These are phyloP conservation scores for Megaceryle torquata DNA, from an alignment of 2,113 vertebrate species.

Conservation along the genomic window DNA sequence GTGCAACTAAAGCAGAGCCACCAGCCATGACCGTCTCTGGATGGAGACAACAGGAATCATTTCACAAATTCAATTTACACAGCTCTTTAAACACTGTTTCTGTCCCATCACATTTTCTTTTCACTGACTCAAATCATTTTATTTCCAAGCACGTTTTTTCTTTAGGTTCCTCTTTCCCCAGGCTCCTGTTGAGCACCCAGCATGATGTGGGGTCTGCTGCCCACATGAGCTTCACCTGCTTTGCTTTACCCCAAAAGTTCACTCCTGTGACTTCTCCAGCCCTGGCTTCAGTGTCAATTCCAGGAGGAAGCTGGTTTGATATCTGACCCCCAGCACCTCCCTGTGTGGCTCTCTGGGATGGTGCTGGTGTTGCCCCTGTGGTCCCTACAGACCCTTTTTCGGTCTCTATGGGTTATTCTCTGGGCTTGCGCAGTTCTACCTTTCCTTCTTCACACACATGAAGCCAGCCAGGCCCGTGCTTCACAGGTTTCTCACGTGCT, in stretches of 20 bases:
- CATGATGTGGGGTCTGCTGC: background rate
- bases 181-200: background rate
- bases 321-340: background rate
- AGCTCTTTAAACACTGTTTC: background rate
- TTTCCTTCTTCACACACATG: fast-evolving
- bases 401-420: background rate
- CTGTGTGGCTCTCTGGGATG: background rate
- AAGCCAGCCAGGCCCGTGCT: background rate
- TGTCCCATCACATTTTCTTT: background rate
- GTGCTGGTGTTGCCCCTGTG: background rate
- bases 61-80: background rate
- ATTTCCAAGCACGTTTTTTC: background rate
- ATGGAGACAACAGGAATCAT: background rate
- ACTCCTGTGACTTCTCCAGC: background rate
- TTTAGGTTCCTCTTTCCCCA: background rate
- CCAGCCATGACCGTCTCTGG: fast-evolving
- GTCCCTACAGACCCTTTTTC: background rate
- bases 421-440: background rate
- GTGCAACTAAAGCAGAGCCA: background rate
- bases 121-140: fast-evolving
- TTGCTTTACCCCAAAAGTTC: background rate
- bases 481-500: background rate
- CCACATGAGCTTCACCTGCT: background rate
- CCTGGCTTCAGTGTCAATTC: background rate
- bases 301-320: background rate